Conservation (phyloP, 1,140 invertebrate genomes). For the Dendroctonus valens region DNA sequence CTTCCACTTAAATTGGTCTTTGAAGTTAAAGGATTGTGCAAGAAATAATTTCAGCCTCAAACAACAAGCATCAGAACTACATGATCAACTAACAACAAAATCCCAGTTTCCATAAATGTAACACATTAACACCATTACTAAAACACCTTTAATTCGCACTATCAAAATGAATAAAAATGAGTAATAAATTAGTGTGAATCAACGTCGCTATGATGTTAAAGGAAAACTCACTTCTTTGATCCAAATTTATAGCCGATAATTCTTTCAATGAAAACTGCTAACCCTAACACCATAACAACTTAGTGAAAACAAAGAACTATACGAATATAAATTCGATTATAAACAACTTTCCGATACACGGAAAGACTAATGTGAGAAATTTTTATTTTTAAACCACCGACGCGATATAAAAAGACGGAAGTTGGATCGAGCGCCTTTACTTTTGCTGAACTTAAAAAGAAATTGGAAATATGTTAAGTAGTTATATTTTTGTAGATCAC, state of each 20-base stretch:
- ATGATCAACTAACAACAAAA: too few relatives aligned
- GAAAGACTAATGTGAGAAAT: constrained; percentile 14
- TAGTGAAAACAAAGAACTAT: not conserved
- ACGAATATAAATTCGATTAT: not conserved
- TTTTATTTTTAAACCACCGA: constrained; percentile 13
- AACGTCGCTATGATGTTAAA: not conserved
- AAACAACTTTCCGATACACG: constrained; percentile 4
- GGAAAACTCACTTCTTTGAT: not conserved
- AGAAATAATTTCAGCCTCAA: too few relatives aligned
- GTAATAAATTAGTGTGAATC: too few relatives aligned
- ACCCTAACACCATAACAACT: constrained; percentile 8
- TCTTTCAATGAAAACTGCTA: constrained; percentile 5
- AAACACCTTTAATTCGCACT: too few relatives aligned
- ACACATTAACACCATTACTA: too few relatives aligned
- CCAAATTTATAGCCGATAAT: constrained; percentile 11
- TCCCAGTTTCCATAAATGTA: too few relatives aligned
- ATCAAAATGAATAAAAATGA: too few relatives aligned
- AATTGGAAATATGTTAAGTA: too few relatives aligned
- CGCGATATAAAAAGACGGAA: constrained; percentile 5
- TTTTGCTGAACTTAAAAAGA: not conserved
- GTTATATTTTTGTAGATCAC: too few relatives aligned
- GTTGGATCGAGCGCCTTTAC: not conserved
- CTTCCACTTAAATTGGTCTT: too few relatives aligned
- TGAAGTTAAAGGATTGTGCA: too few relatives aligned
- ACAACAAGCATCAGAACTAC: too few relatives aligned